Evolutionary conservation across 2,888 invertebrate species (phyloP), one percentile per base, ranked within the genome.

Genomic region (Belgica antarctica): DNA sequence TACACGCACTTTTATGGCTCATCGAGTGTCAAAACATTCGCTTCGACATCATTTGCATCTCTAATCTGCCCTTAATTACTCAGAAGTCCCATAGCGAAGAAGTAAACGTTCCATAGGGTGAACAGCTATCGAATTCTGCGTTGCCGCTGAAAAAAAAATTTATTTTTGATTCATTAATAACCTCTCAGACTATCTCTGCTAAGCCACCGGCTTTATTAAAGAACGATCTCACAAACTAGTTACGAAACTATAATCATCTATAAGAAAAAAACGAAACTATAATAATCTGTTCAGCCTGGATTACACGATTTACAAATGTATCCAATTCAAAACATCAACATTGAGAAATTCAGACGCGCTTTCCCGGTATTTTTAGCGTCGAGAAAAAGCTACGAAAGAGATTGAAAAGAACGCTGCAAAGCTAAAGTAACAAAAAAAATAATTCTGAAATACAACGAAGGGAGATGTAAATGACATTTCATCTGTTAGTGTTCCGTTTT

Each of bases 391-490:
- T n/a, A 2, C 57, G 19, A 57, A 57, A n/a, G n/a, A n/a, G 57
- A 19, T 10, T 15, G 17, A 47, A 47, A 47, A 17, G 15, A 27
- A 27, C 61, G 25, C 5, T 10, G 25, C 61, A 28, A 61, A 61
- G 22, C 27, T 27, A 61, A 61, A 61, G 61, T 27, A 61, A 61
- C 61, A 28, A 61, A 15, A 61, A 24, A 15, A 57, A 57, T 19
- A 22, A 27, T 12, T 27, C 61, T 27, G 27, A 61, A 61, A 27
- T 24, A 25, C 24, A 25, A n/a, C 52, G 52, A 17, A 52, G 22
- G 27, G 17, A 46, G 36, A 66, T 66, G 65, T 66, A 66, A 66
- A 66, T 66, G 65, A 66, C 65, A 61, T 27, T 61, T 61, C 28
- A 61, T 61, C 61, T 61, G 61, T 52, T 52, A n/a, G n/a, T n/a